These are phyloP conservation scores for Macquaria australasica DNA, from an alignment of 2,113 vertebrate genomes.

Conservation along the genomic window DNA sequence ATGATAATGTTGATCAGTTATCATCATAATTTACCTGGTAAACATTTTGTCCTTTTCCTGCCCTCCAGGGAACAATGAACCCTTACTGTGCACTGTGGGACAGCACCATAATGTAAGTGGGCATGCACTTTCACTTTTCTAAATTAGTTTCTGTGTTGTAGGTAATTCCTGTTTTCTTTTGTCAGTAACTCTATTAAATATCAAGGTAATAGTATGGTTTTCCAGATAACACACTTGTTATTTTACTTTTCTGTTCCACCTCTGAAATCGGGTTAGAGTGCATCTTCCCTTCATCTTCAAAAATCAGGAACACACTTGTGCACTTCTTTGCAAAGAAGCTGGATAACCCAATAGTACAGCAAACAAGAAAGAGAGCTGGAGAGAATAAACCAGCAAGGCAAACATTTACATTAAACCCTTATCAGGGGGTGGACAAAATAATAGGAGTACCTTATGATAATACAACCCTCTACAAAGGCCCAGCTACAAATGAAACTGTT, in stretches of 20 bases:
- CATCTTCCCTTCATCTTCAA: background rate
- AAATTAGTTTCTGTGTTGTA: background rate
- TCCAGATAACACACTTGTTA: background rate
- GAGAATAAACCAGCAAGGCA: background rate
- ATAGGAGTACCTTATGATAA: background rate
- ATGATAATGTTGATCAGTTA: constrained; percentile 39
- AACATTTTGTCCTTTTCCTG: constrained; percentile 61
- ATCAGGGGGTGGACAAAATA: background rate
- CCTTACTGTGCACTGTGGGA: constrained; percentile 98
- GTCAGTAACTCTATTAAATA: background rate
- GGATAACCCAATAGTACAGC: background rate
- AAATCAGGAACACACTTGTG: background rate
- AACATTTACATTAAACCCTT: background rate
- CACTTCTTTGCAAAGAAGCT: background rate
- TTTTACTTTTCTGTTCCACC: background rate
- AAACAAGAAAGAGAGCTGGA: background rate
- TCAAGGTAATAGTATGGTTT: background rate
- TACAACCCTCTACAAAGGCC: background rate
- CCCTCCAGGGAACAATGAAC: constrained; percentile 93
- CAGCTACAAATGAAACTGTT: background rate
- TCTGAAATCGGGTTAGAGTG: background rate
- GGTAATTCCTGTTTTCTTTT: background rate
- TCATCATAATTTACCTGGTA: constrained; percentile 31
- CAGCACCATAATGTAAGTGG: constrained; percentile 94
- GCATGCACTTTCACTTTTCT: constrained; percentile 57